These are phyloP conservation scores for Corythucha ciliata DNA, from an alignment of 2,888 invertebrate species.

Conservation along the genomic window DNA sequence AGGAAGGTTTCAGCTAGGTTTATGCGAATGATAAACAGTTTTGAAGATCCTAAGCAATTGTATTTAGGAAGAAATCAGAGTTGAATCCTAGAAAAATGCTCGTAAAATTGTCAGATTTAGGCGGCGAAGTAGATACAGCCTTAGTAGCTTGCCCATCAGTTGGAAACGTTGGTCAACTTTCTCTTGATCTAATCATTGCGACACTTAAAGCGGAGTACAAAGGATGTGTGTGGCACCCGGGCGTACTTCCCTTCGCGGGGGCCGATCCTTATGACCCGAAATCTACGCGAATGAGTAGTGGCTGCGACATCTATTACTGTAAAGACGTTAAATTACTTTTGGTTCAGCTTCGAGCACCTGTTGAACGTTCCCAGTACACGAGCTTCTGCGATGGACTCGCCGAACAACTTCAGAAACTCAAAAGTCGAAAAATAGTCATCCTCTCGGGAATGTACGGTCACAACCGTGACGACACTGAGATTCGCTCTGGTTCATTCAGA, in stretches of 20 bases:
- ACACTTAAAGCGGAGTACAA: conserved; percentile 58
- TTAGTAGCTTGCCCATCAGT: conserved; percentile 48
- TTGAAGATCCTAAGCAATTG: neutral
- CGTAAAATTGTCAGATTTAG: too few species aligned
- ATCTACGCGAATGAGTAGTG: conserved; percentile 25
- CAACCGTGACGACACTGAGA: conserved; percentile 27
- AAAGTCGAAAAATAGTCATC: conserved; percentile 23
- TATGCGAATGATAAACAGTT: conserved; percentile 16
- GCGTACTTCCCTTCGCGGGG: conserved; percentile 68
- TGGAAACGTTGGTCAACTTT: conserved; percentile 85
- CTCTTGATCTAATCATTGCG: conserved; percentile 71
- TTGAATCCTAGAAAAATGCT: too few species aligned
- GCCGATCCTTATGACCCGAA: conserved; percentile 59
- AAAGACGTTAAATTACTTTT: conserved; percentile 24
- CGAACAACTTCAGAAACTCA: conserved; percentile 20
- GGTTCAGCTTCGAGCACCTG: conserved; percentile 29
- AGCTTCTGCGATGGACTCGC: conserved; percentile 24
- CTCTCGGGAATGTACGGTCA: conserved; percentile 30
- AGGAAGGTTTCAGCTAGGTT: neutral
- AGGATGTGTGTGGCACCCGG: conserved; percentile 62
- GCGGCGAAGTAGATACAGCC: conserved; percentile 16
- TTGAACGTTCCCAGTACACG: conserved; percentile 16
- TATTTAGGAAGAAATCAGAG: too few species aligned
- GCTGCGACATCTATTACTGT: conserved; percentile 28
- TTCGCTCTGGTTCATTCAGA: conserved; percentile 24